Conservation (phyloP, 2,888 invertebrate genomes). For the Eupithecia pulchellata region DNA sequence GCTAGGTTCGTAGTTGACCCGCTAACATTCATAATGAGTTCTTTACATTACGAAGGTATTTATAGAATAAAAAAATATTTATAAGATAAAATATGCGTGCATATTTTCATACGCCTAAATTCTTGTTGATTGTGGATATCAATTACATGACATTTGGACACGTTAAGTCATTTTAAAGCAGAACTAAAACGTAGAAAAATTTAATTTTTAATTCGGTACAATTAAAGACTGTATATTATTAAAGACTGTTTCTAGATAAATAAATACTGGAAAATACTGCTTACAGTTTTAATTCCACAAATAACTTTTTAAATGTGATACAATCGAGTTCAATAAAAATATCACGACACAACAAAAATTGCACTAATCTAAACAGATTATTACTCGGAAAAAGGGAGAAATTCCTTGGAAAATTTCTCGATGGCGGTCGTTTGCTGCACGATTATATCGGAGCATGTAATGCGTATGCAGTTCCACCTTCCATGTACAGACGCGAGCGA, state of each 20-base stretch:
- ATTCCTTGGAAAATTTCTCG: constrained; percentile 68
- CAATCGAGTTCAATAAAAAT: constrained; percentile 40
- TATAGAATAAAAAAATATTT: too few relatives aligned
- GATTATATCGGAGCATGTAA: constrained; percentile 71
- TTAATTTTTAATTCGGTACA: too few relatives aligned
- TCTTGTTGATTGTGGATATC: neutral
- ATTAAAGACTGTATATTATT: too few relatives aligned
- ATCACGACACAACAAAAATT: constrained; percentile 56
- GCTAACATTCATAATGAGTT: too few relatives aligned
- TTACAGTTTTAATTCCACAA: too few relatives aligned
- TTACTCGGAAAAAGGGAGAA: constrained; percentile 64
- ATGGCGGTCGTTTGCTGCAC: constrained; percentile 68
- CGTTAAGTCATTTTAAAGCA: neutral
- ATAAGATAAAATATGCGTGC: too few relatives aligned
- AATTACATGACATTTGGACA: neutral
- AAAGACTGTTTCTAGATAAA: too few relatives aligned
- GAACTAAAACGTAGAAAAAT: neutral
- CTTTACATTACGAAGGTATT: too few relatives aligned
- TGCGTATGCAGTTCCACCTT: constrained; percentile 67
- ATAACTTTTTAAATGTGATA: too few relatives aligned
- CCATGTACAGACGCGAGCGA: constrained; percentile 57
- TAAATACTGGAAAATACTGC: too few relatives aligned
- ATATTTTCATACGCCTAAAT: too few relatives aligned
- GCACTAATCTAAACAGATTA: constrained; percentile 64
- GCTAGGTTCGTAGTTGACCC: too few relatives aligned